Base-by-base conservation (phyloP, 2,113 vertebrate species). In the Dipodomys spectabilis region DNA sequence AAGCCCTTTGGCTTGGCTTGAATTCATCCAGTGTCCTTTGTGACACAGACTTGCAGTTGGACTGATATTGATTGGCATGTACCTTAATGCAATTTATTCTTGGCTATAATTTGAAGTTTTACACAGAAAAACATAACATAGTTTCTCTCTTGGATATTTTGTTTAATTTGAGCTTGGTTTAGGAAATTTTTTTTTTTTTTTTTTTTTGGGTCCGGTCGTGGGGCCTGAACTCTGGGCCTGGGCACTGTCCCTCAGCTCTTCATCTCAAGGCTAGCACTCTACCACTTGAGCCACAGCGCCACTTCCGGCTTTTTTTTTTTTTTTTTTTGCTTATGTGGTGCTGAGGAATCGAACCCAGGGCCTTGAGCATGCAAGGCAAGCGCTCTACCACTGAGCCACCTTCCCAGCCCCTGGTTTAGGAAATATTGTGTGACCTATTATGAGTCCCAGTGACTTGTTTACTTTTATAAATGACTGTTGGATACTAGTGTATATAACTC, bases 81-180 rank as follows among this genome's bases (percentile, higher is more conserved):
- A 57, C 53, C 53, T 4, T 16, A 57, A 18, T 16, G 15, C 53
- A 57, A 13, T 57, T 62, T 53, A 1, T 53, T 82, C 84, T 81
- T 65, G 79, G 30, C 60, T 79, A 12, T n/a, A 72, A 53, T 83
- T 73, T 53, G 18, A 75, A 67, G n/a, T 39, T 15, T 49, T 85
- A 65, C 19, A 3, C 0, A 30, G 27, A 69, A 62, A 79, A 62
- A 53, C 72, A 75, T 15, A 57, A 39, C 44, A 0, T 49, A 3
- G 9, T 75, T 93, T 79, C 83, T 75, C 22, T 80, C 35, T 84
- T 71, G 69, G 30, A 30, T 62, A 20, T 93, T 90, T 81, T 62
- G 45, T 79, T 73, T 86, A 1, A 2, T 15, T 49, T 74, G 65
- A 94, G 35, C 13, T 67, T 25, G 13, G n/a, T n/a, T n/a, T n/a